Evolutionary conservation across 2,888 invertebrate genomes (phyloP), one percentile per base, ranked within the genome.

Genomic region (Pammene fasciana): DNA sequence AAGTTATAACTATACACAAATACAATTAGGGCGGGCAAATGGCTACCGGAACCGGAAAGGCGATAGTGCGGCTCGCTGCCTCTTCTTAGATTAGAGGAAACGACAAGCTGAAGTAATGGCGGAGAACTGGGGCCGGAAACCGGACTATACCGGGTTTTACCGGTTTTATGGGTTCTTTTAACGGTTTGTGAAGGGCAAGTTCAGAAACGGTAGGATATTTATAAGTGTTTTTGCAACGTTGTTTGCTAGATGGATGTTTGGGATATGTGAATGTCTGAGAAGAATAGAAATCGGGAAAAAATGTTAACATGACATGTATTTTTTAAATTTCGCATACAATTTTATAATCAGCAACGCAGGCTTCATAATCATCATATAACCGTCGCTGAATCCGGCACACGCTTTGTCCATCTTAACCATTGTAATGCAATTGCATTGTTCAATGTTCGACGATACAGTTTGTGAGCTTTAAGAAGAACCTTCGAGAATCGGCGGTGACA

Each of bases 1-100:
- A 50, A 18, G 50, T 16, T 8, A 10, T 50, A 50, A 9, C 9
- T 38, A 55, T 38, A 48, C 61, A 54, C 46, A 60, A 61, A 60
- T 61, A 67, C 54, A 60, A 67, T 67, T 67, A 67, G 38, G 34
- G n/a, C 36, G 46, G 36, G n/a, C 70, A 72, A 74, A 65, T 73
- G 75, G 78, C 70, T 26, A 26, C 72, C 75, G 79, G 80, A 78
- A 77, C 64, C 77, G 83, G 80, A 82, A 74, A 74, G 75, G 67
- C 75, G 79, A 82, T 81, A 81, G 71, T 75, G 80, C 54, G 78
- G 77, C 77, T 78, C 77, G 77, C 77, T 38, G 54, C 60, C 48
- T 54, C 65, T 65, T 68, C 64, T 65, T 71, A 64, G 50, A 54
- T 54, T 68, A 54, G 54, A 55, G 57, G 61, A 65, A 70, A 60